Conservation (phyloP, 2,888 invertebrate genomes). For the Gortyna flavago region DNA sequence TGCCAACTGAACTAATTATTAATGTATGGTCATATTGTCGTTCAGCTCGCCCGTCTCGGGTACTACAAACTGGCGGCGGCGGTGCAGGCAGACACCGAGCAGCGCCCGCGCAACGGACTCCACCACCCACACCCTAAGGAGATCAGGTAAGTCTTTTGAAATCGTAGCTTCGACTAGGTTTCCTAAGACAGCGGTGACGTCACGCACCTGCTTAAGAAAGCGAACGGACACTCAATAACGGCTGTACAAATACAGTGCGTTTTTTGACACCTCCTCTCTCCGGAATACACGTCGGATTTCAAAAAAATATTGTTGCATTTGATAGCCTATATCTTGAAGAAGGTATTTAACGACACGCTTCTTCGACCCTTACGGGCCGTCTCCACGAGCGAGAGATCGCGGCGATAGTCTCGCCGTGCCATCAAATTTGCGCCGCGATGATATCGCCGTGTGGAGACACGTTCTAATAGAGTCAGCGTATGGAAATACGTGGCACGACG, state of each 20-base stretch:
- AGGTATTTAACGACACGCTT: no score
- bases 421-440: no score
- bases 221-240: background rate
- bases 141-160: slow-evolving; percentile 75
- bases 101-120: slow-evolving; percentile 85
- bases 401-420: no score
- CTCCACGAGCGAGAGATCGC: no score
- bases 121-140: slow-evolving; percentile 83
- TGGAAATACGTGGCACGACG: no score
- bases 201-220: background rate
- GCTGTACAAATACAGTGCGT: background rate
- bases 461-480: no score
- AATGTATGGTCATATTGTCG: slow-evolving; percentile 16
- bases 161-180: background rate
- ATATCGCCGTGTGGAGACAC: no score
- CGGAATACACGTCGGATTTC: no score
- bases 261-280: background rate
- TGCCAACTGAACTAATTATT: background rate
- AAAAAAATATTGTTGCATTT: no score
- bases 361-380: no score
- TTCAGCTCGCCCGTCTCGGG: slow-evolving; percentile 91
- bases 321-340: no score
- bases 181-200: background rate
- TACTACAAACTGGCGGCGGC: slow-evolving; percentile 91
- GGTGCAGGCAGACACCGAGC: slow-evolving; percentile 83